phyloP scores from a whole-genome alignment of 2,113 vertebrate genomes.

The Jacana jacana region DNA sequence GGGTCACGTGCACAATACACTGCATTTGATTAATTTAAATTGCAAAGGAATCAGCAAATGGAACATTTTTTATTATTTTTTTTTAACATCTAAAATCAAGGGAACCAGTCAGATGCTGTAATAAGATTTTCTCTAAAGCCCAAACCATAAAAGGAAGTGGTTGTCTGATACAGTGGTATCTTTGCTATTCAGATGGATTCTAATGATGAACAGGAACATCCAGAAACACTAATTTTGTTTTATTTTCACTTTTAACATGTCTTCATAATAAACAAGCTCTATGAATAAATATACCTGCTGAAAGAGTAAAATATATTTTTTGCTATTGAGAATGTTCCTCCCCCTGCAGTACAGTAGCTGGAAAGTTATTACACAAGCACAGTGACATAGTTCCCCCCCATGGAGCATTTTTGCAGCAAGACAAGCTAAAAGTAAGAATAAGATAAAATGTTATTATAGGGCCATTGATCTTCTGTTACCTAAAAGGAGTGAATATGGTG shows the following conservation, averaged over 20 bases:
- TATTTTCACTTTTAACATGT: conserved; percentile 47
- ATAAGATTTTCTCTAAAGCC: conserved; percentile 29
- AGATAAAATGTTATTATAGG: conserved; percentile 52
- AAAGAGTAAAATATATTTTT: not conserved
- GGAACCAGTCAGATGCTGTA: not conserved
- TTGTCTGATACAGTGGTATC: not conserved
- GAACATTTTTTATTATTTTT: not conserved
- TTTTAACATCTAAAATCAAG: not conserved
- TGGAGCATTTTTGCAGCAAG: conserved; percentile 7
- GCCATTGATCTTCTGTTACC: conserved; percentile 40
- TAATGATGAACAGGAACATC: not conserved
- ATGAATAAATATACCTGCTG: conserved; percentile 16
- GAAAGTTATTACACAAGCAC: not conserved
- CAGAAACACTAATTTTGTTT: conserved; percentile 23
- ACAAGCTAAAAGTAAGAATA: conserved; percentile 1
- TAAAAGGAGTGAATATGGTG: conserved; percentile 1
- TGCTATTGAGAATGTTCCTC: not conserved
- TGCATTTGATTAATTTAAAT: conserved; percentile 33
- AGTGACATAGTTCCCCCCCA: not conserved
- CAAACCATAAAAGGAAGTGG: not conserved
- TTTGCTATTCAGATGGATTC: conserved; percentile 7
- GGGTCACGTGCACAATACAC: not conserved
- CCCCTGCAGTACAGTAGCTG: not conserved
- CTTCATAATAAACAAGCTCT: not conserved
- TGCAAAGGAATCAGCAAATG: not conserved